These are phyloP conservation scores for Psittacula cyanocephala DNA, from an alignment of 2,113 vertebrate species.

Conservation along the genomic window DNA sequence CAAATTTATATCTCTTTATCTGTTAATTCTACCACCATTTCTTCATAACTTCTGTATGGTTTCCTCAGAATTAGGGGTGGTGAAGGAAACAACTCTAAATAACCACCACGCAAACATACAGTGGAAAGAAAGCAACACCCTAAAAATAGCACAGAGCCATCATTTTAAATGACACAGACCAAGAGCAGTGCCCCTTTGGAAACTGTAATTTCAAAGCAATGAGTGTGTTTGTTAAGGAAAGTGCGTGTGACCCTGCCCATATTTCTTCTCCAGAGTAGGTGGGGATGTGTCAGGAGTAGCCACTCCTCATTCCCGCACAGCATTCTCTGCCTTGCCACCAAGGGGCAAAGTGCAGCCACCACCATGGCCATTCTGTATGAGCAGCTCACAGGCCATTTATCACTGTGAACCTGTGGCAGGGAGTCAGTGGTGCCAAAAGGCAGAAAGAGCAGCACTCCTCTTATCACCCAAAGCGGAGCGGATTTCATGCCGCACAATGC, in stretches of 20 bases:
- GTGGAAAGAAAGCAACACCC: background rate
- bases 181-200: background rate
- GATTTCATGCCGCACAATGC: background rate
- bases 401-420: background rate
- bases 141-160: background rate
- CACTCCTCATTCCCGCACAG: background rate
- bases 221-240: conserved; percentile 3
- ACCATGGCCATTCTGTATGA: accelerated
- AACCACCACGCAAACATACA: background rate
- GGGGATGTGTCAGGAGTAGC: background rate
- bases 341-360: accelerated
- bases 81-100: background rate
- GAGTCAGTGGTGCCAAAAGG: background rate
- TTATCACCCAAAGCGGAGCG: background rate
- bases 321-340: background rate
- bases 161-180: background rate
- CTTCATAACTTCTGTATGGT: background rate
- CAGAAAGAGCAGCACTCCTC: conserved; percentile 41
- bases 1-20: background rate
- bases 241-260: background rate
- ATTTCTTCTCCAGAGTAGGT: background rate
- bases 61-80: background rate
- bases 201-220: conserved; percentile 9
- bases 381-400: background rate
- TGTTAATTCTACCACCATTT: background rate